Evolutionary conservation across 1,140 invertebrate species (phyloP), one percentile per base, ranked within the genome.

Genomic region (Drosophila arawakana): DNA sequence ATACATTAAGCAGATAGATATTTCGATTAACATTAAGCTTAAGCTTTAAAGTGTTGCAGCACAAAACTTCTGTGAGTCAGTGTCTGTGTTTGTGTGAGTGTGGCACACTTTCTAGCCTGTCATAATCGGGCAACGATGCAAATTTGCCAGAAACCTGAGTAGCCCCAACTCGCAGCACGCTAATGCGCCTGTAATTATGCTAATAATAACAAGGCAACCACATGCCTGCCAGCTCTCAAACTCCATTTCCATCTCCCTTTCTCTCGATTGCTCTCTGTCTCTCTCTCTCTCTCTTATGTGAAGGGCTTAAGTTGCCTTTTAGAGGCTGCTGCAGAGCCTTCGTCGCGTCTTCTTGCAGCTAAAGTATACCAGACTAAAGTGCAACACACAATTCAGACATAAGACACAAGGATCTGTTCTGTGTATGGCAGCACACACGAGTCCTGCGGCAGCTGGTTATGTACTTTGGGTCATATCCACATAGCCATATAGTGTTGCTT

Each of bases 141-240:
- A 85, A 70, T 81, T 81, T 72, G 39, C 82, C 63, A 77, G 68
- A 41, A 66, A 67, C 76, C 78, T 77, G 69, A 84, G 25, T 30
- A 30, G 67, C 43, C 70, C 49, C 46, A 61, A 65, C 54, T 70
- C 70, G 58, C 75, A 74, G 58, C 61, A 66, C 82, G 78, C 80
- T 90, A 90, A 90, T 90, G 78, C 82, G 73, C 80, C 78, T 76
- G 88, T 90, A 90, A 90, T 90, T 90, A 90, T 90, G 82, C 86
- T 90, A 90, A 86, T 90, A 90, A 90, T 90, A 79, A 83, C 70
- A 70, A 75, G 83, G 76, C 69, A 55, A 80, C 76, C 81, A 72
- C 66, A 80, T 76, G 59, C 63, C 65, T 52, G 60, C 41, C 35
- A 62, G 18, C 52, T 61, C 49, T 30, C 46, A 30, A 30, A 30